Evolutionary conservation across 2,113 vertebrate genomes (phyloP).

Genomic region (human): GRCh38 chr7:27235501-27236000

Average conservation of each 20-base stretch:
- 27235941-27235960: neutral
- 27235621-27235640: neutral
- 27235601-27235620: neutral
- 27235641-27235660: neutral
- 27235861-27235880: neutral
- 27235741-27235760: neutral
- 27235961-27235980: neutral
- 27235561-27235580: conserved; percentile 62
- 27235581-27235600: neutral
- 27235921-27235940: neutral
- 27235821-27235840: neutral
- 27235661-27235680: neutral
- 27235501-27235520: conserved; percentile 85
- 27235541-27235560: conserved; percentile 73
- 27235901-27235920: neutral
- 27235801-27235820: neutral
- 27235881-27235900: conserved; percentile 53
- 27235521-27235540: conserved; percentile 90
- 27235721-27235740: neutral
- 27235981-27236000: fast-evolving
- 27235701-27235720: neutral
- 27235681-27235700: neutral
- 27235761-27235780: neutral
- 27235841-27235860: neutral
- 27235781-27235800: neutral